These are phyloP conservation scores for Archips xylosteana DNA, from an alignment of 2,888 invertebrate species.

Conservation along the genomic window DNA sequence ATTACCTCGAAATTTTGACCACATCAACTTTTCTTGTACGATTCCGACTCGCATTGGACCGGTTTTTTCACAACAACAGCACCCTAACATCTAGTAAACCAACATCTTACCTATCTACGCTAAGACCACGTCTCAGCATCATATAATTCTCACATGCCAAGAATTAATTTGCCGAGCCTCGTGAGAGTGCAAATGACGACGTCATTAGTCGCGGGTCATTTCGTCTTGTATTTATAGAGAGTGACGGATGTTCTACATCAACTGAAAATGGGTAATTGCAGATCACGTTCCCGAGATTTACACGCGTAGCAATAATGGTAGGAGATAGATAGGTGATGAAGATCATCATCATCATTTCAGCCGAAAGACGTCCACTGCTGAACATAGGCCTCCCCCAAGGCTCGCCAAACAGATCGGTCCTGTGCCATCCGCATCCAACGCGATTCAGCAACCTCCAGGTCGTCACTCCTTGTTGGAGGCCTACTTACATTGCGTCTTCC, in stretches of 20 bases:
- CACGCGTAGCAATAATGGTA: neutral
- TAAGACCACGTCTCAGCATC: slow-evolving; percentile 12
- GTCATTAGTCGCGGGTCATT: slow-evolving; percentile 41
- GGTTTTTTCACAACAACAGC: too few relatives aligned
- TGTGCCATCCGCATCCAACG: too few relatives aligned
- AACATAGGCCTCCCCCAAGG: too few relatives aligned
- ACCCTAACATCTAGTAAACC: neutral
- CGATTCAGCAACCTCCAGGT: too few relatives aligned
- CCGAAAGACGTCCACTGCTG: too few relatives aligned
- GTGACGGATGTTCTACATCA: slow-evolving; percentile 29
- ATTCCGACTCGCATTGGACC: too few relatives aligned
- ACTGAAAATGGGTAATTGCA: slow-evolving; percentile 33
- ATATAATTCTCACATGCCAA: slow-evolving; percentile 30
- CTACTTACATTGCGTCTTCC: too few relatives aligned
- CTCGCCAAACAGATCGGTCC: too few relatives aligned
- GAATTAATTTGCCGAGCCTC: slow-evolving; percentile 34
- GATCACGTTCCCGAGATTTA: slow-evolving; percentile 8
- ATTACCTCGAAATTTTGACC: too few relatives aligned
- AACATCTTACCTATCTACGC: slow-evolving; percentile 5
- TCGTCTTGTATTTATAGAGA: slow-evolving; percentile 36
- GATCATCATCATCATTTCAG: neutral
- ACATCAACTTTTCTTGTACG: too few relatives aligned
- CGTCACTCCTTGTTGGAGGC: too few relatives aligned
- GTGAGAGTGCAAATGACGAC: slow-evolving; percentile 41
- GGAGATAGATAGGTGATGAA: neutral